Base-by-base conservation (phyloP, 2,888 invertebrate genomes). In the Calliopum simillimum region DNA sequence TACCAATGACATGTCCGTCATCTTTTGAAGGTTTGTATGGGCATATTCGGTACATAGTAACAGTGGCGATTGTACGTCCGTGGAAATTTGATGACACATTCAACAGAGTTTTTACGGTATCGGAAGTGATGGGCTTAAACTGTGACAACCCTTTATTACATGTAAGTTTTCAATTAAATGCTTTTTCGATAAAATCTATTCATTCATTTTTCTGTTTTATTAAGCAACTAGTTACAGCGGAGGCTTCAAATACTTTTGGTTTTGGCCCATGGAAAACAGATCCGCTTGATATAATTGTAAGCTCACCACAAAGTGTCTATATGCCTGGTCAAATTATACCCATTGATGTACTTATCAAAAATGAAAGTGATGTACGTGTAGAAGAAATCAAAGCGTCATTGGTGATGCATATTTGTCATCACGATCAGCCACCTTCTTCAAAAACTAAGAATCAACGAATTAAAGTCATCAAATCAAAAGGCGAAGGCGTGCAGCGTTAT, bases 61-160 rank as follows among this genome's bases (percentile, higher is more conserved):
- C 92, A 84, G 92, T 93, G 1, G 90, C 89, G 1, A 86, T 96
- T 13, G 93, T 94, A 81, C 88, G 94, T 8, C 94, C 95, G 19
- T 95, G 94, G 94, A 94, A 94, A 81, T 93, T 92, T n/a, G 94
- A 96, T 86, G 79, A 82, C 67, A 79, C 76, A 4, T 85, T 78
- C 59, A 93, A 92, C 82, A 89, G 89, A 78, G 90, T 91, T 1
- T 94, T 96, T 79, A 94, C 93, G 47, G 92, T 96, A 5, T 88
- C 94, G 47, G 91, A 92, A 76, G 89, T 91, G 12, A 87, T 94
- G 79, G 95, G 96, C 84, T 88, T 96, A 72, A 95, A 73, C 47
- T 71, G 71, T 16, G 71, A 73, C 4, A 77, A 74, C 2, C 76
- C 76, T 5, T 66, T 76, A 13, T 51, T 80, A 25, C 73, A 73